Conservation (phyloP, 1,140 invertebrate genomes). For the Harlomillsia oculata region DNA sequence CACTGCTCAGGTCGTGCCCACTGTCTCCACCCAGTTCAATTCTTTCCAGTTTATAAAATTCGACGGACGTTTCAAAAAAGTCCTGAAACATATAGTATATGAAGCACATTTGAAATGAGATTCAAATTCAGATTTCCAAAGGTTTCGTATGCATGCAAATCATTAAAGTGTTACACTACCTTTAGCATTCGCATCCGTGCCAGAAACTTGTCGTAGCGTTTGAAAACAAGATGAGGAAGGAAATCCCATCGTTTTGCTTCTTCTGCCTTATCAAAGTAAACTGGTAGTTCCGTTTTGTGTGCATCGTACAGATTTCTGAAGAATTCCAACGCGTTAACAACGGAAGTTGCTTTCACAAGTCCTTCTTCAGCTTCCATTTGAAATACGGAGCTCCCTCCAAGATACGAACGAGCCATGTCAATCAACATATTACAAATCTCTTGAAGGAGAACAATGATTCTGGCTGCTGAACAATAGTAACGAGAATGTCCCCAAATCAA, state of each 20-base stretch:
- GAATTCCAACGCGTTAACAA: slow-evolving; percentile 56
- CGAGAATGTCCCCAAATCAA: not conserved
- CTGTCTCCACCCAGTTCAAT: slow-evolving; percentile 88
- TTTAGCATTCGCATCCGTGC: slow-evolving; percentile 71
- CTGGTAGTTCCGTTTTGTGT: slow-evolving; percentile 22
- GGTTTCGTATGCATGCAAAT: too few relatives aligned
- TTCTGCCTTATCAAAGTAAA: slow-evolving; percentile 24
- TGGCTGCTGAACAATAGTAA: not conserved
- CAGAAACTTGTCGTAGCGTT: slow-evolving; percentile 71
- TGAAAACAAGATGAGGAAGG: slow-evolving; percentile 75
- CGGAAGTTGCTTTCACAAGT: slow-evolving; percentile 61
- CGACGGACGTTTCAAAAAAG: slow-evolving; percentile 83
- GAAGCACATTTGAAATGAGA: too few relatives aligned
- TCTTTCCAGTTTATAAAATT: slow-evolving; percentile 90
- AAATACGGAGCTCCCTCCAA: slow-evolving; percentile 59
- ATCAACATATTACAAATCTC: slow-evolving; percentile 64
- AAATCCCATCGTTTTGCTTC: slow-evolving; percentile 63
- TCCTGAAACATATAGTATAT: too few relatives aligned
- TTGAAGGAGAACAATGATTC: slow-evolving; percentile 10
- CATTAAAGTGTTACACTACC: slow-evolving; percentile 42
- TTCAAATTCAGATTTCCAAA: too few relatives aligned
- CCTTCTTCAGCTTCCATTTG: slow-evolving; percentile 83
- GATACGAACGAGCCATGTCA: slow-evolving; percentile 48
- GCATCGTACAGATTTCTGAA: slow-evolving; percentile 40
- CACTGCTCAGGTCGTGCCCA: slow-evolving; percentile 66